Percentiles rank a stretch among this genome's conserved stretches.
Evolutionary conservation across 1,140 invertebrate genomes (phyloP).

Genomic region (Trigoniulus corallinus): DNA sequence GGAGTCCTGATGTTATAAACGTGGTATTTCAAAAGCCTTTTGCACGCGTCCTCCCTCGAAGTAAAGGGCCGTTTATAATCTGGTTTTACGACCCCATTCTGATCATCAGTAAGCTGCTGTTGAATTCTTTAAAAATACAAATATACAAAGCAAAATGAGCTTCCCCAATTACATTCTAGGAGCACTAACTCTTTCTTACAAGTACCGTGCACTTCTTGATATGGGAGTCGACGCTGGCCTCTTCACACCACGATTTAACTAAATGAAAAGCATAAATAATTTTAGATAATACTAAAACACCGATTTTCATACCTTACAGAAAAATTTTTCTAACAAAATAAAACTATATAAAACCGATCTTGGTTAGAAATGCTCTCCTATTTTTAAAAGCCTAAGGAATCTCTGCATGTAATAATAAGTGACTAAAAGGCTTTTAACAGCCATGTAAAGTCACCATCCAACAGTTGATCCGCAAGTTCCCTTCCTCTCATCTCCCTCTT

Average conservation of each 20-base stretch:
- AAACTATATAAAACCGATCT: no score
- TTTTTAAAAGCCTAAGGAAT: no score
- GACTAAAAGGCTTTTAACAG: no score
- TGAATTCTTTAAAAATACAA: constrained; percentile 37
- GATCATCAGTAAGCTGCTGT: constrained; percentile 57
- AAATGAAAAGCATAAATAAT: neutral
- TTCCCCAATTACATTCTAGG: neutral
- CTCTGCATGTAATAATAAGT: no score
- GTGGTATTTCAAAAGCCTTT: constrained; percentile 62
- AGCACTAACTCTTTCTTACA: neutral
- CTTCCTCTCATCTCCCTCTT: no score
- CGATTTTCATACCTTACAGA: neutral
- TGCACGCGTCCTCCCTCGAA: constrained; percentile 54
- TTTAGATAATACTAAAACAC: neutral
- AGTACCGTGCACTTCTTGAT: neutral
- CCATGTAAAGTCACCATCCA: no score
- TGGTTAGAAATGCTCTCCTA: neutral
- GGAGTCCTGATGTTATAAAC: constrained; percentile 52
- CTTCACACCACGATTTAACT: constrained; percentile 9
- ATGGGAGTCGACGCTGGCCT: constrained; percentile 9
- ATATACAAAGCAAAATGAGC: no score
- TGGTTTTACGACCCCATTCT: constrained; percentile 53
- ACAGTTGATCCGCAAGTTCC: no score
- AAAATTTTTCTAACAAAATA: neutral
- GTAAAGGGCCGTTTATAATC: constrained; percentile 58